Evolutionary conservation across 1,140 invertebrate genomes (phyloP), one percentile per base, ranked within the genome.

Genomic region (Orchesella cincta): DNA sequence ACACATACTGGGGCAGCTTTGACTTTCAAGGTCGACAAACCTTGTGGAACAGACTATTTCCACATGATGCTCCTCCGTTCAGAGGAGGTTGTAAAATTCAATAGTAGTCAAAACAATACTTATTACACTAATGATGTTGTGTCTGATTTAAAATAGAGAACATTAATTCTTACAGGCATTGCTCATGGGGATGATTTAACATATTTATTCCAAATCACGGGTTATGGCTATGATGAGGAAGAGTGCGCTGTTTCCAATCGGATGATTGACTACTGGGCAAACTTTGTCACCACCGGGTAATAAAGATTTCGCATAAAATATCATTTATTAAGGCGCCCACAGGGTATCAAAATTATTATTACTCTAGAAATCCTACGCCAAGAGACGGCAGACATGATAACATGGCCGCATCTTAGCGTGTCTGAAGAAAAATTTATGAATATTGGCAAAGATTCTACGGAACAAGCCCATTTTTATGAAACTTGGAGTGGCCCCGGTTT

Each of bases 131-230:
- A n/a, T n/a, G n/a, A n/a, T n/a, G n/a, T n/a, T n/a, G n/a, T n/a
- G n/a, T n/a, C n/a, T n/a, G n/a, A n/a, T n/a, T n/a, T n/a, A 57
- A 23, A 5, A 23, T 23, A 5, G 3, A 5, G 8, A 23, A 8
- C 5, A 57, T 23, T 5, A 3, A 18, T 5, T 14, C 3, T 23
- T 57, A 12, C 23, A 57, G 82, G 82, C 33, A 67, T 83, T 8
- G 74, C 78, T 23, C 82, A 83, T 64, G 76, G 76, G 14, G 81
- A 83, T 62, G 82, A 83, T 54, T 36, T 83, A 3, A 54, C 81
- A 3, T 83, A 83, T 57, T 35, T 83, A n/a, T 83, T 82, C 52
- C n/a, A 54, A 0, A n/a, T 78, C 16, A 36, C 79, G 23, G 34
- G 54, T 23, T 28, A 70, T 0, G 28, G 20, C 16, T 62, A 81